Base-by-base conservation (phyloP, 2,113 vertebrate genomes). In the Gallinago paraguaiae region DNA sequence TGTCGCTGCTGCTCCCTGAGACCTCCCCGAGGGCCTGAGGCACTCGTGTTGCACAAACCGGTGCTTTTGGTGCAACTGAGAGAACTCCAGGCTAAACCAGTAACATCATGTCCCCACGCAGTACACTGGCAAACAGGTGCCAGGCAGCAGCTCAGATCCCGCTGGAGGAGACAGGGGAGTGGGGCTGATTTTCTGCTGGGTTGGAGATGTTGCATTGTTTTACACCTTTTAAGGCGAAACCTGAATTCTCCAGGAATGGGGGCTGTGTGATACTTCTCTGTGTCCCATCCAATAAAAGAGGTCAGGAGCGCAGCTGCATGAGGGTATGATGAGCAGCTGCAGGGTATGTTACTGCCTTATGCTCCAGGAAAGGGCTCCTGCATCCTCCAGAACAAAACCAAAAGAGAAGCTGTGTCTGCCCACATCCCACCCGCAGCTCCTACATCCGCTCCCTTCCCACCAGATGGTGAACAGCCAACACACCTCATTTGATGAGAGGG, bases 401-500 rank as follows among this genome's bases (percentile, higher is more conserved):
- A 18, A 9, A 7, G 35, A 28, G 51, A 7, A 37, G 27, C 48
- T 16, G 60, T 16, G 39, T 41, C 59, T 0, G 1, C 2, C 41
- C 0, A 1, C 17, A 17, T 17, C 76, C 43, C 3, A 0, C 27
- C n/a, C 15, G 48, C 37, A 43, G 17, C 10, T 20, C 13, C 46
- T 27, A 14, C 14, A 11, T 12, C 27, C 54, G 2, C 53, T 37
- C n/a, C 1, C 16, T 25, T 8, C 46, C 15, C 14, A 10, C 18
- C n/a, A 19, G 24, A 10, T 17, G 37, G 54, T 2, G 46, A 35
- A 3, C 1, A 25, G 15, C 41, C 27, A 43, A 17, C 50, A 35
- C 50, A 22, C 30, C 69, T 30, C 33, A 13, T 68, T 22, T 16
- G 25, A 19, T 4, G 35, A 33, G 39, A 48, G 13, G 4, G 12